Evolutionary conservation across 2,113 vertebrate genomes (phyloP), one percentile per base, ranked within the genome.

Genomic region (Empidonax traillii): DNA sequence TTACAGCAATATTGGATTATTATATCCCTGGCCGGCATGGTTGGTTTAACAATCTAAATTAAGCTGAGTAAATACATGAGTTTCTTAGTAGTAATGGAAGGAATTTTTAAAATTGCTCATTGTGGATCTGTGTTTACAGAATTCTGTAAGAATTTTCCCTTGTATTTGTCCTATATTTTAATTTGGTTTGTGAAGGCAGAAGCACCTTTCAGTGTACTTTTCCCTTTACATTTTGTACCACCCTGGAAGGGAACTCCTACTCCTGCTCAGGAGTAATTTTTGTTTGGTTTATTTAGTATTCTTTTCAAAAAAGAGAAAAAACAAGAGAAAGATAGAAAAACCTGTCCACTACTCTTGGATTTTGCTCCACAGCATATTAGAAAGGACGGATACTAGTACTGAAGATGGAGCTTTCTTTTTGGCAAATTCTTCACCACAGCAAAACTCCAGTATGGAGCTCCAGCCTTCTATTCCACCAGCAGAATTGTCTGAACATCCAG

Each of bases 401-500:
- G 98, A 98, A 65, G 93, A 78, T 25, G 53, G 85, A 33, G 87
- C 91, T 88, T 87, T 78, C 59, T 59, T 88, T 35, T 43, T 24
- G 49, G 84, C 76, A 67, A 73, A 89, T 31, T 41, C 97, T 72
- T 91, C 59, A 0, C 95, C 85, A 1, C 98, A 98, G 88, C 96
- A 95, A 27, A 96, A 97, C 10, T 90, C 90, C 19, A 96, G 94
- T 68, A 63, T 96, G 8, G 96, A 97, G 1, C 98, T 97, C 46
- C 97, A 96, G 55, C 97, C 98, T 77, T 96, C 97, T 62, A 93
- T 78, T 67, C 91, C 90, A 19, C 93, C 97, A 3, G 33, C 96
- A 55, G 98, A 98, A 20, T 76, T 80, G 39, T 90, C 96, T 0
- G 96, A 98, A 7, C 52, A 90, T 20, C 99, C 99, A 1, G 98